Base-by-base conservation (phyloP, 2,113 vertebrate species). In the Oncorhynchus nerka region DNA sequence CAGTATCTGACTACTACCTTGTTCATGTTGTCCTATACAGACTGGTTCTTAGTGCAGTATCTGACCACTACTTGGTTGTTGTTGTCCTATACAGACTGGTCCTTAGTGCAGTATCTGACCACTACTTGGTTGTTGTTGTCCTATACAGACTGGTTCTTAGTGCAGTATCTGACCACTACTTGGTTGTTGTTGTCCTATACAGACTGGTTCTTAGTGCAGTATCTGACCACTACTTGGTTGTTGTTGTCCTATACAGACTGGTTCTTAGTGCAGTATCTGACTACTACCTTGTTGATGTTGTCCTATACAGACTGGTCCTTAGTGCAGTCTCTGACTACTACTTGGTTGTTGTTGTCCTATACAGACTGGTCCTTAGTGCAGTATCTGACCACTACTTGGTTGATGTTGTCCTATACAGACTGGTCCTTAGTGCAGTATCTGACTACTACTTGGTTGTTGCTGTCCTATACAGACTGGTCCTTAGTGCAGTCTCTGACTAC, bases 251-350 rank as follows among this genome's bases (percentile, higher is more conserved):
- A 30, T 30, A 30, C 91, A 99, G 98, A 89, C 81, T 99, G 85
- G 96, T 99, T 77, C 93, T 99, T 70, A 97, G 97, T 3, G 95
- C 97, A 0, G 97, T 95, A 45, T 99, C 97, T 0, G 97, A 99
- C 91, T 99, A 99, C 82, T 99, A 30, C 30, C 30, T 30, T 30
- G 30, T 4, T 30, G 30, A 4, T 26, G 1, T 30, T n/a, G n/a
- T n/a, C n/a, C n/a, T n/a, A n/a, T n/a, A 30, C 91, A 99, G 98
- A 89, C 81, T 99, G 85, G 96, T 99, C 78, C 93, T 99, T 70
- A 97, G 97, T 3, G 95, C 97, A 0, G 97, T 95, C 45, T 99
- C 97, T 0, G 97, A 99, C 91, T 99, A 99, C 82, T 99, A 30
- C 30, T 4, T 30, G 4, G 30, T 30, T 30, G 30, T 1, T 30